Conservation (phyloP, 2,888 invertebrate genomes). For the Leptinotarsa juncta region DNA sequence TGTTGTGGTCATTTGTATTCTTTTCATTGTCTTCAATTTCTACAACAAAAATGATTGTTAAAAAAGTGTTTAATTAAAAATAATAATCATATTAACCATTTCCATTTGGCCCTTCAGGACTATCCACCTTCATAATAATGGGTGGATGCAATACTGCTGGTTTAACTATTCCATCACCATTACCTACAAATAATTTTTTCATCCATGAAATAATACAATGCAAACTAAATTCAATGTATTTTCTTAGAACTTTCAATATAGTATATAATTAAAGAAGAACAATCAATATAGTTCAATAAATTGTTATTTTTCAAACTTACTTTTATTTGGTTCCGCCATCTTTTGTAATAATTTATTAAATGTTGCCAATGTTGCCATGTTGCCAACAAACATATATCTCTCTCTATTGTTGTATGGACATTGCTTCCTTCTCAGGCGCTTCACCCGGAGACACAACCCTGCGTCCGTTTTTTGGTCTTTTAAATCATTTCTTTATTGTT, state of each 20-base stretch:
- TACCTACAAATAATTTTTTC: slow-evolving; percentile 39
- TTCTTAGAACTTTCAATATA: slow-evolving; percentile 3
- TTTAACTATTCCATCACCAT: slow-evolving; percentile 44
- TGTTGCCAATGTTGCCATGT: slow-evolving; percentile 19
- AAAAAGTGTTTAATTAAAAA: background rate
- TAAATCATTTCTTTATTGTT: no score
- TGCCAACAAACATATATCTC: no score
- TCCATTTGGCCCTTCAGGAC: slow-evolving; percentile 56
- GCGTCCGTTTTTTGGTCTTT: no score
- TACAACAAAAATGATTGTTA: slow-evolving; percentile 29
- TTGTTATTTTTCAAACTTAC: slow-evolving; percentile 49
- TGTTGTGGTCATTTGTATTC: slow-evolving; percentile 39
- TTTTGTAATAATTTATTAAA: slow-evolving; percentile 40
- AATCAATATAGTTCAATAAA: slow-evolving; percentile 25
- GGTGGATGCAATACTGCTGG: slow-evolving; percentile 53
- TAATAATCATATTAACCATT: slow-evolving; percentile 51
- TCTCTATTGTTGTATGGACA: no score
- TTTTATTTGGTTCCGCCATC: slow-evolving; percentile 55
- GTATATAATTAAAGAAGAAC: slow-evolving; percentile 32
- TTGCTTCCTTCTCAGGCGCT: no score
- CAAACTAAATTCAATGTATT: background rate
- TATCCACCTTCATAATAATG: slow-evolving; percentile 63
- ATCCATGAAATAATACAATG: slow-evolving; percentile 11
- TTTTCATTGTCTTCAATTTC: slow-evolving; percentile 55
- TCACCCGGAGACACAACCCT: no score